phyloP scores from a whole-genome alignment of 2,113 vertebrate genomes.

The Rissa tridactyla region DNA sequence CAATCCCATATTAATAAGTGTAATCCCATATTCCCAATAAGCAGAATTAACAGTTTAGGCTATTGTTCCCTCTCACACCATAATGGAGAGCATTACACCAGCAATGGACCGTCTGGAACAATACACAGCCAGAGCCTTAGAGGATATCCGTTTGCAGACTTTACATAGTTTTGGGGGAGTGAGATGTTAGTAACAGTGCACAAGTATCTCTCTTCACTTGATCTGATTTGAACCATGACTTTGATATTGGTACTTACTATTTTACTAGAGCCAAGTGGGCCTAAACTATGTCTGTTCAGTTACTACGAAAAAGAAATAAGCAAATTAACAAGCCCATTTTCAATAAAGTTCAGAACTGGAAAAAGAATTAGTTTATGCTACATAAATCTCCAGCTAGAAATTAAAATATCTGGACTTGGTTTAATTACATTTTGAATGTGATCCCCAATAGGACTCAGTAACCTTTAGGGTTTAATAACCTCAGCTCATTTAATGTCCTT shows the following conservation, averaged over 20 bases:
- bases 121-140: neutral
- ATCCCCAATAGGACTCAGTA: neutral
- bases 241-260: constrained; percentile 21
- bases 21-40: neutral
- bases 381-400: constrained; percentile 26
- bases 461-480: constrained; percentile 52
- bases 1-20: neutral
- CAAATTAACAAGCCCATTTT: constrained; percentile 28
- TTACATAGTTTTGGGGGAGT: neutral
- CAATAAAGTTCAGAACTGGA: constrained; percentile 8
- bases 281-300: constrained; percentile 49
- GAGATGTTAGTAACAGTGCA: constrained; percentile 53
- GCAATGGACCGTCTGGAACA: neutral
- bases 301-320: constrained; percentile 66
- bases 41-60: neutral
- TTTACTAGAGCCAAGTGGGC: constrained; percentile 55
- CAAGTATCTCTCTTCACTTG: constrained; percentile 27
- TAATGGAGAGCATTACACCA: neutral
- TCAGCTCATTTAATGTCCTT: constrained; percentile 33
- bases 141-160: constrained; percentile 13
- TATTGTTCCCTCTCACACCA: neutral
- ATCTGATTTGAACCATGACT: constrained; percentile 57
- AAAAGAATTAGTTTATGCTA: neutral
- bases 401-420: constrained; percentile 9
- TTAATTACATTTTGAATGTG: constrained; percentile 52